Evolutionary conservation across 1,140 invertebrate genomes (phyloP), one percentile per base, ranked within the genome.

Genomic region (Bilobella aurantiaca): DNA sequence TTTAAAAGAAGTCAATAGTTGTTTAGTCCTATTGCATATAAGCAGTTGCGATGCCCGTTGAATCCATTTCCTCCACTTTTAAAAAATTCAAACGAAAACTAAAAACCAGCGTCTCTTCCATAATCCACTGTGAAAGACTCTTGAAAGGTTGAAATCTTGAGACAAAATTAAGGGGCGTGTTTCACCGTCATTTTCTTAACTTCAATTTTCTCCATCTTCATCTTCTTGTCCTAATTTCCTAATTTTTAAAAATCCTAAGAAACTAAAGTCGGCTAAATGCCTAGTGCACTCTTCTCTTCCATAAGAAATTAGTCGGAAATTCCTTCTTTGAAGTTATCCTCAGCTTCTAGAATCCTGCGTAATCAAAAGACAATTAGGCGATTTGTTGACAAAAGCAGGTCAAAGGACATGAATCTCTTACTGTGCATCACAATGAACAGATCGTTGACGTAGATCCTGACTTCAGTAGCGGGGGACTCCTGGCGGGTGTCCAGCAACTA

Each of bases 401-500:
- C n/a, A 53, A 5, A 16, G 5, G 49, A 53, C 12, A 14, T 53
- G 23, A 14, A 53, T 5, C 29, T 49, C 65, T 66, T 66, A 66
- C 65, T 62, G 65, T 57, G 31, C 58, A 61, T 60, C 47, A 66
- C 49, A 53, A 59, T 62, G 65, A 66, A 62, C 56, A 66, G 64
- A 65, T 57, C 53, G 66, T 61, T 47, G 62, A 64, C 18, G 49
- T n/a, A 18, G 68, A 63, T 58, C 58, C n/a, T 28, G 63, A 58
- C 32, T 63, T 71, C 64, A 71, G 63, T 63, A 71, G 58, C 69
- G 76, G 78, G 91, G 92, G 90, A 96, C 87, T 93, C 91, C 90
- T 87, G 93, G 90, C 93, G 92, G 91, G 90, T 96, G 92, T 93
- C 93, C 92, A 93, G 92, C 91, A 95, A 95, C 93, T 96, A 87